A percentile compares a stretch with the other conserved stretches of the same genome.
Evolutionary conservation across 2,797 vertebrate genomes (phyloP).

Genomic region (Muscicapa comitata): DNA sequence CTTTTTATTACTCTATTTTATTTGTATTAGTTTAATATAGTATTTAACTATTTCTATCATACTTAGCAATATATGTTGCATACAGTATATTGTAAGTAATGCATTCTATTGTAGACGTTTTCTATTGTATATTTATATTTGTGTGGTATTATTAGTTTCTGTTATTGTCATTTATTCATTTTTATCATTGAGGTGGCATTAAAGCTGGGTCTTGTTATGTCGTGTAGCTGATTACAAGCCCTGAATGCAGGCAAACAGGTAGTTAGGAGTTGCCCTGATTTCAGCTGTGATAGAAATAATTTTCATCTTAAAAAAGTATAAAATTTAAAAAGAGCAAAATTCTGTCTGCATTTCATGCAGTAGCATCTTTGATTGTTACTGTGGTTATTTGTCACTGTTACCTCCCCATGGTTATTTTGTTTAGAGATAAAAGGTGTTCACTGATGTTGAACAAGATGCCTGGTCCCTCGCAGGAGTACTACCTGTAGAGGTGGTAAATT

Average conservation of each 20-base stretch:
- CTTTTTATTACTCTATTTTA: too few relatives aligned
- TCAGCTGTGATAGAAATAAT: background rate
- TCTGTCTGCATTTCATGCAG: accelerated
- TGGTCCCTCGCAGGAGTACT: accelerated
- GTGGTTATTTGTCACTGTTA: background rate
- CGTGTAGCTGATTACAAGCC: background rate
- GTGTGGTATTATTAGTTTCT: background rate
- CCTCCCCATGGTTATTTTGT: accelerated
- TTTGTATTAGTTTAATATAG: too few relatives aligned
- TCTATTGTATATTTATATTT: background rate
- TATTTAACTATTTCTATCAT: accelerated
- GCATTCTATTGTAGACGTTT: accelerated
- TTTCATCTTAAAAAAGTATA: background rate
- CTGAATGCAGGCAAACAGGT: background rate
- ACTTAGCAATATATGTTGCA: accelerated
- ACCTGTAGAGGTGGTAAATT: background rate
- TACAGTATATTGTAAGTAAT: too few relatives aligned
- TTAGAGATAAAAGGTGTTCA: background rate
- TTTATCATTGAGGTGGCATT: background rate
- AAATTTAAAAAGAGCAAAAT: background rate
- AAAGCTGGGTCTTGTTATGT: background rate
- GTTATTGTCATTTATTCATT: background rate
- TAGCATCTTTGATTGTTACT: background rate
- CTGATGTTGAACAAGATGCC: background rate
- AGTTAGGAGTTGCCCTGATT: background rate